Evolutionary conservation across 2,888 invertebrate species (phyloP).

Genomic region (Bunonema sp.): DNA sequence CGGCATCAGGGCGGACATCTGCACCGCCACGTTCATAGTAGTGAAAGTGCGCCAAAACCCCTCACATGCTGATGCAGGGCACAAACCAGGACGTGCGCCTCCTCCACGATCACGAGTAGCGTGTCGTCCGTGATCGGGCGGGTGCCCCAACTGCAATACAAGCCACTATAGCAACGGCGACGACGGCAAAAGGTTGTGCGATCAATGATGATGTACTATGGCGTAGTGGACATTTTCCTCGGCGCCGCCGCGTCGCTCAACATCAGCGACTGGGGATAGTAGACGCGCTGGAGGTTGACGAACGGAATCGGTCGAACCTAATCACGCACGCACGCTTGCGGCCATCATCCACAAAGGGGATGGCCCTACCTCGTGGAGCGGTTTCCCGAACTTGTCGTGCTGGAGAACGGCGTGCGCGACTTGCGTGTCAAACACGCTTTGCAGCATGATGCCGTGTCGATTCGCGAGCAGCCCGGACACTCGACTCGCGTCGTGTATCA

Average conservation of each 20-base stretch:
- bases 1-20: conserved; percentile 31
- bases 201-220: neutral
- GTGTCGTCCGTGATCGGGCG: conserved; percentile 37
- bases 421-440: conserved; percentile 45
- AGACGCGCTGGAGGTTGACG: conserved; percentile 58
- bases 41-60: too few species aligned
- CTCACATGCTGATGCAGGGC: conserved; percentile 34
- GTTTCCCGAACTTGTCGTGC: conserved; percentile 71
- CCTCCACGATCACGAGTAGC: conserved; percentile 30
- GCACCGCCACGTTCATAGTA: too few species aligned
- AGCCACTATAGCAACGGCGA: neutral
- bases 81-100: conserved; percentile 31
- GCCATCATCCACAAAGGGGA: too few species aligned
- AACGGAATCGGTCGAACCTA: conserved; percentile 80
- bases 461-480: conserved; percentile 28
- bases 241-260: conserved; percentile 80
- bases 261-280: conserved; percentile 57
- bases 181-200: neutral
- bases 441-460: conserved; percentile 33
- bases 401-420: conserved; percentile 79
- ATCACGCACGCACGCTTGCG: too few species aligned
- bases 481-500: conserved; percentile 34
- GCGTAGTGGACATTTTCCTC: conserved; percentile 51
- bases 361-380: conserved; percentile 82
- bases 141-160: conserved; percentile 29